Evolutionary conservation across 2,113 vertebrate species (phyloP).

Genomic region (Chlamydotis undulata): DNA sequence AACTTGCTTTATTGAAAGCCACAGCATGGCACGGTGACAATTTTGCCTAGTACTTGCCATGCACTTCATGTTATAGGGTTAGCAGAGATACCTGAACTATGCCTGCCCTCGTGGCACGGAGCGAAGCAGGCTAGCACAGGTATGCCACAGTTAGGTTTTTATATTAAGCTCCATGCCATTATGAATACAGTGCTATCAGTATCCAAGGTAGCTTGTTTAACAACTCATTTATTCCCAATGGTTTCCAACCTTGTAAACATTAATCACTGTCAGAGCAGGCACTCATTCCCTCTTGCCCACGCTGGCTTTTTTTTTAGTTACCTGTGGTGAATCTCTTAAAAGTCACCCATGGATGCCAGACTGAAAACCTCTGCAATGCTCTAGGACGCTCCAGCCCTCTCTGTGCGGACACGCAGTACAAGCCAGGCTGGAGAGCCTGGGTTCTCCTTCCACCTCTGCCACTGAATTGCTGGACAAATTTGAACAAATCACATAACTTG

Average conservation of each 20-base stretch:
- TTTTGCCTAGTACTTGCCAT: neutral
- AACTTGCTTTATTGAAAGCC: neutral
- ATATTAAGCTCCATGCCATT: neutral
- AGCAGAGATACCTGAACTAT: neutral
- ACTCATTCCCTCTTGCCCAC: neutral
- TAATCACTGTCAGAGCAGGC: neutral
- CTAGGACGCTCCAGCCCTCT: neutral
- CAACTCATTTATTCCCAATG: neutral
- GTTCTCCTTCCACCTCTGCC: neutral
- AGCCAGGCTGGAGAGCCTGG: neutral
- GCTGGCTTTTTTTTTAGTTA: neutral
- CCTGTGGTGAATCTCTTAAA: neutral
- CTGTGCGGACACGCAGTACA: neutral
- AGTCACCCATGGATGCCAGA: neutral
- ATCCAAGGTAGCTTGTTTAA: neutral
- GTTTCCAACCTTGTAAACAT: neutral
- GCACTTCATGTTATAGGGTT: neutral
- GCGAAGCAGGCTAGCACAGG: neutral
- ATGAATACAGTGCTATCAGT: neutral
- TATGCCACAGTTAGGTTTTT: neutral
- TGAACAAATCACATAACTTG: neutral
- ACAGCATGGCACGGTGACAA: neutral
- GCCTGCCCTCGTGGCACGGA: neutral
- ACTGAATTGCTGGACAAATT: neutral
- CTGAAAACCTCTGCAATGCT: neutral